Conservation (phyloP, 35 echinoderm and acorn worm genomes). For the Amphiura filiformis region DNA sequence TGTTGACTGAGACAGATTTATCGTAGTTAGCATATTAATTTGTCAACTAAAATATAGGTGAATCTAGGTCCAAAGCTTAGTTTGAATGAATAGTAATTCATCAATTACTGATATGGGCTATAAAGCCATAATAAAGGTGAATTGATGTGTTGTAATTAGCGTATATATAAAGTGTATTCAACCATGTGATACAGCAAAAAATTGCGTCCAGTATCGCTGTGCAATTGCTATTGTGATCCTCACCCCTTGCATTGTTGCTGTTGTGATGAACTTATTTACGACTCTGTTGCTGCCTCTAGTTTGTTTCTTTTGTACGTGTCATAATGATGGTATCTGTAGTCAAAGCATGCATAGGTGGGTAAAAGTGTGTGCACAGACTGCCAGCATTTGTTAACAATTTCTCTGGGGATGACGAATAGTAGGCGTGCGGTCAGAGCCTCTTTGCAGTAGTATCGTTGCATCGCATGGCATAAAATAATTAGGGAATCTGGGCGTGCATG, state of each 20-base stretch:
- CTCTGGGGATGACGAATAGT: neutral
- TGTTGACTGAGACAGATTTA: too few relatives aligned
- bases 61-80: too few relatives aligned
- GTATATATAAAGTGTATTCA: neutral
- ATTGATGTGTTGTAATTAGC: too few relatives aligned
- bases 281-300: neutral
- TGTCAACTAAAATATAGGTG: too few relatives aligned
- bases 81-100: too few relatives aligned
- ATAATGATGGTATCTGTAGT: neutral
- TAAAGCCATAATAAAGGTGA: too few relatives aligned
- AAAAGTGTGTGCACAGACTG: neutral
- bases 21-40: too few relatives aligned
- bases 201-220: neutral
- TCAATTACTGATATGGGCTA: too few relatives aligned
- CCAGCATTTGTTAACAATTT: neutral
- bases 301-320: neutral
- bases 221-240: neutral
- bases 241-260: neutral
- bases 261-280: neutral
- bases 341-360: neutral
- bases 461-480: neutral
- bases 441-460: neutral
- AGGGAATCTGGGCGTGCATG: neutral
- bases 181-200: neutral
- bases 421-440: neutral